Evolutionary conservation across 1,140 invertebrate genomes (phyloP).

Genomic region (Drosophila lacteicornis): DNA sequence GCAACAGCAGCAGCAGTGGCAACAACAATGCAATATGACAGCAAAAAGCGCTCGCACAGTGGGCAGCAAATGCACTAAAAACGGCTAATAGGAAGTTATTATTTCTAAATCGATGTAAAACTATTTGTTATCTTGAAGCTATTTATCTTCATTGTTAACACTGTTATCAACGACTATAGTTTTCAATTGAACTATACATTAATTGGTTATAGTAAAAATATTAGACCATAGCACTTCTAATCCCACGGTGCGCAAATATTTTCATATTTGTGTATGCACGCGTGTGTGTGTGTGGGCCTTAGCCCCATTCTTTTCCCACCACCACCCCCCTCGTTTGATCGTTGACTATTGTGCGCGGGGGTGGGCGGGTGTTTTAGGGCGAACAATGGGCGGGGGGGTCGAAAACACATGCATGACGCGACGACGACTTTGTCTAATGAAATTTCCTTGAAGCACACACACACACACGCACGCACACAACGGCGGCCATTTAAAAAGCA

Average conservation of each 20-base stretch:
- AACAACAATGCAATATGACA: constrained; percentile 57
- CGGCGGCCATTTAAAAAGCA: constrained; percentile 6
- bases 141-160: not conserved
- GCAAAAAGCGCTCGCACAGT: constrained; percentile 32
- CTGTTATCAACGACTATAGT: too few species aligned
- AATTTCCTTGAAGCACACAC: constrained; percentile 56
- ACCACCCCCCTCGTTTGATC: constrained; percentile 20
- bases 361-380: constrained; percentile 4
- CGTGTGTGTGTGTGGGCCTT: constrained; percentile 33
- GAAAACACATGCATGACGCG: constrained; percentile 44
- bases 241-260: constrained; percentile 33
- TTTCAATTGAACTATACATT: not conserved
- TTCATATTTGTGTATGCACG: constrained; percentile 22
- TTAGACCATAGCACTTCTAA: not conserved
- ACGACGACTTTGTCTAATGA: constrained; percentile 56
- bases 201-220: not conserved
- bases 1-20: constrained; percentile 38
- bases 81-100: not conserved
- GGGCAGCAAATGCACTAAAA: not conserved
- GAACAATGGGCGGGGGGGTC: not conserved
- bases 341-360: constrained; percentile 23
- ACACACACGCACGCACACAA: constrained; percentile 11
- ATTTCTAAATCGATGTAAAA: not conserved
- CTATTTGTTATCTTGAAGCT: accelerated
- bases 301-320: constrained; percentile 46